Evolutionary conservation across 35 echinoderm and acorn worm species (phyloP), one percentile per base, ranked within the genome.

Genomic region (Patiria miniata): DNA sequence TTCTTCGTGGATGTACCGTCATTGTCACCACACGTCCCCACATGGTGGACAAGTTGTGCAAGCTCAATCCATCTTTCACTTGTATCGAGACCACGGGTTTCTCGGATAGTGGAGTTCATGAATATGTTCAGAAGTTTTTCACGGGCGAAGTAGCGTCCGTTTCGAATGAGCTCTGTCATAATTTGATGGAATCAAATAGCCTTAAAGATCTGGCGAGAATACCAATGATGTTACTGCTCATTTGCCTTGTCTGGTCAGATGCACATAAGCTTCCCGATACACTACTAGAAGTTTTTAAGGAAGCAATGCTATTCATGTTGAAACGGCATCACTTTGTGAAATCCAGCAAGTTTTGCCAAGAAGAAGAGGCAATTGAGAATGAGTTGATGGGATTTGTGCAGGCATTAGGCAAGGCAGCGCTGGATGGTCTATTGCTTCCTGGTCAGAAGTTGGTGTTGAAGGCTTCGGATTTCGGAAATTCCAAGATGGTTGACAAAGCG

Each of bases 21-120:
- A 78, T 78, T 37, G 77, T 78, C 12, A 78, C 77, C 33, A 37
- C 77, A 22, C 77, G 77, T 22, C 77, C 77, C 39, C 77, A 78
- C 39, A 26, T 12, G 34, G 34, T 78, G 17, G n/a, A 26, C 16
- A 39, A 78, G 34, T 78, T 78, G 33, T 32, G 77, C 16, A 36
- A 78, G 34, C 32, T 18, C 1, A 78, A 37, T 6, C 21, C 17
- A 37, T 37, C 33, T 19, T 78, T 37, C 16, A 18, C 32, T 30
- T 16, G 39, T 78, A 30, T 78, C 33, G 77, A 22, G 34, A 32
- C 36, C 16, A 78, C 14, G 1, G 77, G 77, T 6, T 78, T 78
- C 39, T 32, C 77, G 7, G 15, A 78, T 16, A 39, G 39, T 37
- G 39, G 39, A 12, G 39, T 78, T 12, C 12, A 78, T 5, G 39